Conservation (phyloP, 2,113 vertebrate species). For the Xenopus borealis region DNA sequence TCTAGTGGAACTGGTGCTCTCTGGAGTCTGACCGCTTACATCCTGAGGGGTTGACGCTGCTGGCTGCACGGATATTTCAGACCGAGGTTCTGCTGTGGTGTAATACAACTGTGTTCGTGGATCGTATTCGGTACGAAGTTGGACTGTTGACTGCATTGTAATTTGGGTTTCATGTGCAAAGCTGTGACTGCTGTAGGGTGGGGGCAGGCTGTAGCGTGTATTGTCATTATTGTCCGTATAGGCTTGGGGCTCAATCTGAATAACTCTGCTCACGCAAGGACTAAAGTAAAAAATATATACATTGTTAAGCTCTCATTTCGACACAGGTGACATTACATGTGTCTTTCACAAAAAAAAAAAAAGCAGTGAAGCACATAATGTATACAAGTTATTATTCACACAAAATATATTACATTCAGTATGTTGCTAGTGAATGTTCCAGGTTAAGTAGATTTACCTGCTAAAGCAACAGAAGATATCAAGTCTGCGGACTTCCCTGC, state of each 20-base stretch:
- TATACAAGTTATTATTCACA: too few relatives aligned
- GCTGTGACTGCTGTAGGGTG: conserved; percentile 88
- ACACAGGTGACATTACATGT: background rate
- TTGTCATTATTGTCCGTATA: conserved; percentile 72
- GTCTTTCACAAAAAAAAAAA: background rate
- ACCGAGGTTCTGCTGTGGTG: conserved; percentile 90
- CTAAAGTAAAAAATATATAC: conserved; percentile 59
- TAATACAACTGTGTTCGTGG: conserved; percentile 93
- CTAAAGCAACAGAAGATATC: conserved; percentile 99
- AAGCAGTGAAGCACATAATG: too few relatives aligned
- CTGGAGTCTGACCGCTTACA: conserved; percentile 73
- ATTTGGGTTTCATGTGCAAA: conserved; percentile 96
- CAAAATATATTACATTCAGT: too few relatives aligned
- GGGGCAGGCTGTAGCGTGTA: conserved; percentile 78
- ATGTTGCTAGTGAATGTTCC: too few relatives aligned
- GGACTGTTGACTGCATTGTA: conserved; percentile 97
- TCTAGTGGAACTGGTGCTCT: conserved; percentile 86
- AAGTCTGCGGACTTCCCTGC: conserved; percentile 86
- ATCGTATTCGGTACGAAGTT: conserved; percentile 92
- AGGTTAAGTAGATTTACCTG: conserved; percentile 67
- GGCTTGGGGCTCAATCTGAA: conserved; percentile 90
- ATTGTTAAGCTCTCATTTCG: background rate
- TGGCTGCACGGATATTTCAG: conserved; percentile 92
- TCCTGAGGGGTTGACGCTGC: conserved; percentile 62
- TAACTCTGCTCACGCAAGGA: conserved; percentile 90